Base-by-base conservation (phyloP, 2,113 vertebrate genomes). In the Suncus etruscus region DNA sequence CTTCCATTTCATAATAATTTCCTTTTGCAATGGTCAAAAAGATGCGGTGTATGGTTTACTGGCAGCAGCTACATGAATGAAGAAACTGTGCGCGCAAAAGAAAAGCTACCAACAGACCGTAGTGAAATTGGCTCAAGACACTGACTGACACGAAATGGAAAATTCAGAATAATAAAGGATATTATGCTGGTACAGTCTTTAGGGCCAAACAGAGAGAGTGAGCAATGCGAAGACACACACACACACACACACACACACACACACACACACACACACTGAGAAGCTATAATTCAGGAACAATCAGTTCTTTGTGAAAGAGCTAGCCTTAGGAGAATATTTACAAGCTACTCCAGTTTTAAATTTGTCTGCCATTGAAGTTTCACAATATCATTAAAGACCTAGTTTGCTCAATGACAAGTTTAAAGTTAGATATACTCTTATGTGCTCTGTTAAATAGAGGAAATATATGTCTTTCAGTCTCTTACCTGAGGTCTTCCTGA, bases 401-500 rank as follows among this genome's bases (percentile, higher is more conserved):
- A 87, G 58, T 48, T 89, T 70, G 39, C 18, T 20, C 32, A 70
- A 3, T 25, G 51, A 22, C 45, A 76, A 20, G 72, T 66, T 86
- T 73, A 29, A 31, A 80, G 58, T 69, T 29, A 82, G 66, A 89
- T 73, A 76, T 63, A 48, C 63, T 58, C 6, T 14, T 27, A 4
- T 25, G 10, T 63, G 51, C 48, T 92, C 31, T 15, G 61, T 83
- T 83, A 90, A 86, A 45, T 32, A 45, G 5, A 90, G 8, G n/a
- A 86, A 58, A 22, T 68, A 45, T 45, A 69, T 76, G 86, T 29
- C 10, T 83, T 79, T 89, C 50, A 24, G 1, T 88, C 75, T 70
- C 93, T 94, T 94, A 94, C 95, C 94, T 94, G 92, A 85, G 83
- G 11, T 86, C 85, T 90, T 93, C 76, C 79, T 54, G 66, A 85